Evolutionary conservation across 2,113 vertebrate genomes (phyloP), one percentile per base, ranked within the genome.

Genomic region (Engraulis encrasicolus): DNA sequence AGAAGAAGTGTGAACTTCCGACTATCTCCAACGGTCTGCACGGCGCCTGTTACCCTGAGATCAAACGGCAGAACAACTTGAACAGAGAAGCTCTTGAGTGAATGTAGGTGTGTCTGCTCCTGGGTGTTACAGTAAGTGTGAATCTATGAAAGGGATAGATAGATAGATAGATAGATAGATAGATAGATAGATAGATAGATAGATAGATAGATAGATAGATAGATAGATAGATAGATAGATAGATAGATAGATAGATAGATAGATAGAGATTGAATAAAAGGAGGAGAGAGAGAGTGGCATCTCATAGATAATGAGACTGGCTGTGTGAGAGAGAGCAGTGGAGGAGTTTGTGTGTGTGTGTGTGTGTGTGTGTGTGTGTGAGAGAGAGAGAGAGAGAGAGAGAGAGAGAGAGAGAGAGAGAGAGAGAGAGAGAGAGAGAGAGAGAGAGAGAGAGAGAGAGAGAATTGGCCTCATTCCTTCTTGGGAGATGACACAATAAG

Each of bases 401-500:
- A 45, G 40, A 45, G 40, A 9, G 40, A 45, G 40, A 71, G 61
- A 66, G 58, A 27, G 1, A 4, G 54, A n/a, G 66, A 36, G 66
- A 74, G 66, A 31, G 66, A 74, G 27, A 14, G 12, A 34, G 27
- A 74, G 27, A 71, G 61, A 66, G 58, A 27, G 1, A 4, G 54
- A n/a, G 66, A 36, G 66, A 74, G 66, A 31, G 66, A 74, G 27
- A 14, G 12, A 34, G 27, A 74, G 66, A 66, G n/a, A 27, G 27
- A 82, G 80, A 45, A 74, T 79, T 49, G 40, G 9, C 80, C 52
- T 84, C 38, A 37, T 86, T 71, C 80, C 83, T 86, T 61, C 50
- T 19, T 40, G 50, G 50, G 61, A 81, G 81, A 79, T 78, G 61
- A 86, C 82, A 79, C 78, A 81, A 50, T 80, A 79, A 82, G 80